Base-by-base conservation (phyloP, 2,888 invertebrate genomes). In the Lasiommata megera region DNA sequence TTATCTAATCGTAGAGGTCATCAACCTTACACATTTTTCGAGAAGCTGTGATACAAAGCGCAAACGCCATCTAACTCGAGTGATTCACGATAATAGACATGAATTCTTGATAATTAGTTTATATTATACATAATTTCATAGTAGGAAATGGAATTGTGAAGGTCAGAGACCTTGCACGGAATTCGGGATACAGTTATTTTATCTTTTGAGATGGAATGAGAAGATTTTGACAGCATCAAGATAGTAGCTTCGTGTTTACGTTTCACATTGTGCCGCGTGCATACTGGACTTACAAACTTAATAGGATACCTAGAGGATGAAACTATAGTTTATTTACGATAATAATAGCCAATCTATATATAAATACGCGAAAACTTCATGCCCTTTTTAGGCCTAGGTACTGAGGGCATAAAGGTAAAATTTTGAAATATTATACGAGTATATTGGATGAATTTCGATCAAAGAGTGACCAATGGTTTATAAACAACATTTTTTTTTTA, bases 71-170 rank as follows among this genome's bases (percentile, higher is more conserved):
- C 31, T 14, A 31, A 31, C 31, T 31, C 8, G 12, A 51, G 40
- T 38, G 17, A 14, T 41, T 48, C 17, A 29, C 43, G 55, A 50
- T 34, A 54, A 54, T 28, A 38, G 44, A 54, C 43, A 40, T 37
- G 51, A 29, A 38, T 62, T 61, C 59, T 62, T 41, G 44, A 50
- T 62, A 64, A 64, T 61, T 58, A 54, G 44, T 50, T 53, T 40
- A 43, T 55, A 58, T 31, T 51, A 48, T 37, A 37, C 37, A 37
- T 37, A 37, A 37, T 37, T 37, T 37, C 54, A 41, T 47, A 46
- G 55, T 57, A 57, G 54, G 55, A 57, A 62, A 53, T 57, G 37
- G 43, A 29, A 56, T 50, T 28, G 47, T 44, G 18, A 37, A 60
- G 60, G 56, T 60, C 44, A 53, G 41, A 16, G 31, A 56, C 56